Base-by-base conservation (phyloP, 1,140 invertebrate species). In the Aphaenogaster floridana region DNA sequence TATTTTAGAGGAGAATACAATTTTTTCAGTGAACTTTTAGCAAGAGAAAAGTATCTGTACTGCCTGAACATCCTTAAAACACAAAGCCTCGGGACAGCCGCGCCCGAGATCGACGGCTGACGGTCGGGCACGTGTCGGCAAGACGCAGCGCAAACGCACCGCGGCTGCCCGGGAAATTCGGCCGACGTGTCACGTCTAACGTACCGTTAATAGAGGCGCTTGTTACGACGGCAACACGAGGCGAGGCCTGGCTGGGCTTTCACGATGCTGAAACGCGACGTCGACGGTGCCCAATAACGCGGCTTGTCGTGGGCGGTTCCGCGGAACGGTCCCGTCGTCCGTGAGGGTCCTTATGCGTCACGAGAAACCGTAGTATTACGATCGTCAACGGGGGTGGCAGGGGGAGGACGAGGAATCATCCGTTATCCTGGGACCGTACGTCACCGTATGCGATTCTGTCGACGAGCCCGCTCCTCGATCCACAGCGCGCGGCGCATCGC, bases 191-290 rank as follows among this genome's bases (percentile, higher is more conserved):
- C 91, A 92, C 92, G 91, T 94, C 92, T 94, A 94, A 93, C 92
- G 92, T 93, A 94, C 90, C 94, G 91, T 94, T 94, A 94, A 94
- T 94, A 91, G 92, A 93, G 90, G 90, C 90, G 91, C 93, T 93
- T 94, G 93, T 93, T 94, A 92, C 80, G 54, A 57, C 80, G 80
- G 21, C 68, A 83, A 83, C 68, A 83, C 80, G 80, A 36, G 39
- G 39, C 48, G 50, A 42, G 54, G 89, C 89, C 87, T 90, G 87
- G 90, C 90, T 86, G 78, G 89, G 90, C 90, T 76, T 68, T 91
- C 84, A 90, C 86, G 63, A 85, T 85, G 91, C 45, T 69, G 87
- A 89, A 92, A 86, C 88, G 86, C 80, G 34, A 64, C 71, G 28
- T 66, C 71, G 72, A 17, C 17, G 72, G 21, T 66, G 86, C 77